Conservation (phyloP, 1,140 invertebrate species). For the Oryctes rhinoceros region DNA sequence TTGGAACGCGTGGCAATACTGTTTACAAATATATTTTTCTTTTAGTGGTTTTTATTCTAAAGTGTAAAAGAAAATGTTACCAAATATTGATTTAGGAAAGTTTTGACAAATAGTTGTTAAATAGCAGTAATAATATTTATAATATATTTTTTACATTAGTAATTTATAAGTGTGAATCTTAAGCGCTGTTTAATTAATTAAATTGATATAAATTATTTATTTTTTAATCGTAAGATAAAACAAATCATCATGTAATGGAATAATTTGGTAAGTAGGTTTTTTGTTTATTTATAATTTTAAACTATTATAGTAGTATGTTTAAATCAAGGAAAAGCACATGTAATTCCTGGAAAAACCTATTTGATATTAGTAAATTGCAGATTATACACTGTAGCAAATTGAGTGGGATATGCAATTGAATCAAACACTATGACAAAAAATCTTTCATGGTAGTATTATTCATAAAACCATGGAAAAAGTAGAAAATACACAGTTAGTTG, state of each 20-base stretch:
- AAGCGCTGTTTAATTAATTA: background rate
- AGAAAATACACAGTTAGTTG: background rate
- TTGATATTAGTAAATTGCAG: background rate
- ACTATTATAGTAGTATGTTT: background rate
- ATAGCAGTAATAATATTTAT: conserved; percentile 1
- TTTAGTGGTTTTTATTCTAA: background rate
- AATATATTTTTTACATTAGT: conserved; percentile 26
- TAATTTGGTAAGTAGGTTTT: conserved; percentile 5
- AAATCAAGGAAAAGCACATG: background rate
- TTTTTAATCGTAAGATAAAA: background rate
- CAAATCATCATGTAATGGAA: background rate
- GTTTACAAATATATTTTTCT: background rate
- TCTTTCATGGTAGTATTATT: background rate
- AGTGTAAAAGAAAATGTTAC: conserved; percentile 25
- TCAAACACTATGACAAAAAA: background rate
- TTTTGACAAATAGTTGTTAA: conserved; percentile 33
- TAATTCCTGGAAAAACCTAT: background rate
- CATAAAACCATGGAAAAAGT: background rate
- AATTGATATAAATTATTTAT: background rate
- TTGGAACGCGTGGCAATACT: background rate
- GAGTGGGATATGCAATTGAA: background rate
- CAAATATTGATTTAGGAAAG: conserved; percentile 32
- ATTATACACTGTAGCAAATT: background rate
- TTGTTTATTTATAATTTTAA: conserved; percentile 20
- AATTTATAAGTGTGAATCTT: conserved; percentile 14